Evolutionary conservation across 2,113 vertebrate genomes (phyloP).

Genomic region (Naja naja): DNA sequence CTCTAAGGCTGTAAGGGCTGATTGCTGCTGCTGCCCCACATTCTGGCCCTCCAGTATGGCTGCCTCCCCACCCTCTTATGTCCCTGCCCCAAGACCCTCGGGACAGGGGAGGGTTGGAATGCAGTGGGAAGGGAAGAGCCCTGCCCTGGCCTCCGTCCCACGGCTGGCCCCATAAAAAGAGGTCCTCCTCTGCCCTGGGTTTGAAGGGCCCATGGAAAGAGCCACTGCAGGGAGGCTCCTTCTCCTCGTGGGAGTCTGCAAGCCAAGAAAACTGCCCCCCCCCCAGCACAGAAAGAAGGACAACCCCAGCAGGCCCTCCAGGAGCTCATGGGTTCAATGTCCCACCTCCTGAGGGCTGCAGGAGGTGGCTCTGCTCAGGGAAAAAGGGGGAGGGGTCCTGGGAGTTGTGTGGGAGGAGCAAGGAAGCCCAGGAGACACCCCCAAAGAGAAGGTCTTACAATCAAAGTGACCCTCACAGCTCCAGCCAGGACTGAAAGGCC

Average conservation of each 20-base stretch:
- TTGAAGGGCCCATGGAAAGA: background rate
- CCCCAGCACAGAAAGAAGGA: background rate
- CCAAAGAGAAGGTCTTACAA: background rate
- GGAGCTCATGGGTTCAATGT: background rate
- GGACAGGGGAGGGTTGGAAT: background rate
- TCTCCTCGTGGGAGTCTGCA: background rate
- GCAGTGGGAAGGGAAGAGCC: background rate
- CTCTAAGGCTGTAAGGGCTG: background rate
- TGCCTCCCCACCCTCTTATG: background rate
- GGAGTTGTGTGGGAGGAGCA: rapidly evolving
- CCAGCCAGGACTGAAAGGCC: background rate
- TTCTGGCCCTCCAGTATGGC: background rate
- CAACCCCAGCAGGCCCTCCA: background rate
- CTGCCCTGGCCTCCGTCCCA: background rate
- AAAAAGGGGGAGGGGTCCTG: rapidly evolving
- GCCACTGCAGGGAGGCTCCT: background rate
- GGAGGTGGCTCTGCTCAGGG: background rate
- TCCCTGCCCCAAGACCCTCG: background rate
- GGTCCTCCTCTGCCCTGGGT: background rate
- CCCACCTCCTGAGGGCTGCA: background rate
- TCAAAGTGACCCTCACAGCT: rapidly evolving
- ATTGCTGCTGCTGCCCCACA: background rate
- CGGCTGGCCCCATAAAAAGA: background rate
- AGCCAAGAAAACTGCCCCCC: background rate
- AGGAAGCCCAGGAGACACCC: rapidly evolving